Evolutionary conservation across 2,888 invertebrate species (phyloP), one percentile per base, ranked within the genome.

Genomic region (Pollenia amentaria): DNA sequence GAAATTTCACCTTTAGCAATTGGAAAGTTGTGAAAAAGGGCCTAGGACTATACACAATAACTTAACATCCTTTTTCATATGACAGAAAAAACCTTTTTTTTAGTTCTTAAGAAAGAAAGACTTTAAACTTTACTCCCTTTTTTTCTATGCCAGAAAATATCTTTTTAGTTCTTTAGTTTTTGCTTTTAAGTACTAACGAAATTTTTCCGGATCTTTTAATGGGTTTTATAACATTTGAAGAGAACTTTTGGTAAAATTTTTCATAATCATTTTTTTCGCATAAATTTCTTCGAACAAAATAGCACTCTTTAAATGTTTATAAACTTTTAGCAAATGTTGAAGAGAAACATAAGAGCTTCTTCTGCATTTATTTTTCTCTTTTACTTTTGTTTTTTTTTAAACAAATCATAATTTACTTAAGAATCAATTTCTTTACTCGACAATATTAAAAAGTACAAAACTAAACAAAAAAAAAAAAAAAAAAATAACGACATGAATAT

Each of bases 341-440:
- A 14, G 7, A 72, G 1, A 21, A 14, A 42, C 0, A 0, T n/a
- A 51, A 79, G 57, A 69, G 78, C 12, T 48, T 67, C 12, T 57
- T 40, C 10, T 48, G 1, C 29, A 16, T 6, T 29, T 6, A 29
- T 29, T 14, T 21, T 55, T 60, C 84, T 79, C 78, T 79, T 69
- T 46, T 8, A 16, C n/a, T 83, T 70, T 79, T 79, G 72, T 29
- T 16, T 62, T 29, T 29, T 67, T 62, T 73, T 73, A 77, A 79
- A 79, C 64, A 86, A 70, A 76, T 76, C 75, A 79, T 79, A 83
- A 79, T 73, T 29, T 73, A 75, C 44, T 53, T 44, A 70, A 79
- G 64, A 64, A 70, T 64, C 8, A 46, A 64, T 40, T 75, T 64
- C 51, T 18, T 53, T 53, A 60, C 73, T 76, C 46, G 16, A 53